Evolutionary conservation across 2,888 invertebrate genomes (phyloP).

Genomic region (Chydorus sphaericus): DNA sequence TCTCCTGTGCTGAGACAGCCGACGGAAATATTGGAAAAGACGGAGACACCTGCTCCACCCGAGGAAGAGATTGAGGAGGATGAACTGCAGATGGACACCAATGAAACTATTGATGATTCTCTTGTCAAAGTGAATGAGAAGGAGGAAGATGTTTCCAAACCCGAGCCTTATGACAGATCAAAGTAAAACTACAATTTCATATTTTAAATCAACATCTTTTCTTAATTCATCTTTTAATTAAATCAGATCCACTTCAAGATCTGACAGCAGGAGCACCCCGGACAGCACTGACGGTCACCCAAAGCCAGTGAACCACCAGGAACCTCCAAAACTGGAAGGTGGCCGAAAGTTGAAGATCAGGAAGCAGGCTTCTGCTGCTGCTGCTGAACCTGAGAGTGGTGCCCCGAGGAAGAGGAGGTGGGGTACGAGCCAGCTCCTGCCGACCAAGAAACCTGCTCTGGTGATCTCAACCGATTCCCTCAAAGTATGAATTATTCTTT

Average conservation of each 20-base stretch:
- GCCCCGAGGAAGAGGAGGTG: slow-evolving; percentile 32
- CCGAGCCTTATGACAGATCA: not conserved
- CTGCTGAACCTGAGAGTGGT: slow-evolving; percentile 15
- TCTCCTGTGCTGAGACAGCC: not conserved
- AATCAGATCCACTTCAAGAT: not conserved
- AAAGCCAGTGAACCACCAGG: not conserved
- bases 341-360: slow-evolving; percentile 23
- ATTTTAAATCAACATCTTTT: not conserved
- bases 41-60: slow-evolving; percentile 13
- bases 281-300: not conserved
- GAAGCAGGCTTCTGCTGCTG: slow-evolving; percentile 20
- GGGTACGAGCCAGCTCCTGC: slow-evolving; percentile 28
- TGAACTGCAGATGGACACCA: slow-evolving; percentile 20
- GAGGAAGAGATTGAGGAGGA: slow-evolving; percentile 23
- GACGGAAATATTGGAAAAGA: slow-evolving; percentile 21
- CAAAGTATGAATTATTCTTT: slow-evolving; percentile 33
- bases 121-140: not conserved
- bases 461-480: slow-evolving; percentile 59
- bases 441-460: slow-evolving; percentile 43
- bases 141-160: not conserved
- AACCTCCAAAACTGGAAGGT: slow-evolving; percentile 24
- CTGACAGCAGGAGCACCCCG: not conserved
- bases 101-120: slow-evolving; percentile 18
- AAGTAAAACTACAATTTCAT: too few species aligned
- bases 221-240: not conserved